Conservation (phyloP, 1,140 invertebrate species). For the Heliconius congener region DNA sequence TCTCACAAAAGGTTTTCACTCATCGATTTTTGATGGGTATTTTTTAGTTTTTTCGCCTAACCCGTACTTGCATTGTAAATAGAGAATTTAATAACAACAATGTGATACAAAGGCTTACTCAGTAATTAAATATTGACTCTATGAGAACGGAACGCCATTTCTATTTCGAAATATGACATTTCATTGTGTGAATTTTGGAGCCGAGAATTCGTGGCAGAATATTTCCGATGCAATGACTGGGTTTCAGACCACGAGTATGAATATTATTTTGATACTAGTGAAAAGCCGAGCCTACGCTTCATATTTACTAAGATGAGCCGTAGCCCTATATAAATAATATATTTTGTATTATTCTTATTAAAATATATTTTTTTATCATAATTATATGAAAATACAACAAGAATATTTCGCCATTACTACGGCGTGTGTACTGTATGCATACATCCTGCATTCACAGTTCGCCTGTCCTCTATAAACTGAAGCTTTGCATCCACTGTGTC, state of each 20-base stretch:
- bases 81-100: conserved; percentile 5
- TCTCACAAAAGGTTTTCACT: background rate
- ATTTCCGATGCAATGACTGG: too few species aligned
- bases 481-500: background rate
- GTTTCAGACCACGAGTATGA: too few species aligned
- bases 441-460: background rate
- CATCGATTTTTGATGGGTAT: background rate
- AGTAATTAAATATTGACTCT: background rate
- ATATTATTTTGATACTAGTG: too few species aligned
- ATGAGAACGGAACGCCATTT: background rate
- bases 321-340: too few species aligned
- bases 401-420: background rate
- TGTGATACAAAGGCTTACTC: background rate
- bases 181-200: too few species aligned
- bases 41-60: background rate
- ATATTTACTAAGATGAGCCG: too few species aligned
- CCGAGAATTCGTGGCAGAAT: too few species aligned
- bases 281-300: too few species aligned
- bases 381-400: background rate
- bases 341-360: too few species aligned
- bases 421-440: background rate
- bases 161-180: background rate
- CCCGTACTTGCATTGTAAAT: background rate
- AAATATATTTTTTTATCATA: background rate
- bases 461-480: background rate